Evolutionary conservation across 2,113 vertebrate genomes (phyloP).

Genomic region (Ageneiosus marmoratus): DNA sequence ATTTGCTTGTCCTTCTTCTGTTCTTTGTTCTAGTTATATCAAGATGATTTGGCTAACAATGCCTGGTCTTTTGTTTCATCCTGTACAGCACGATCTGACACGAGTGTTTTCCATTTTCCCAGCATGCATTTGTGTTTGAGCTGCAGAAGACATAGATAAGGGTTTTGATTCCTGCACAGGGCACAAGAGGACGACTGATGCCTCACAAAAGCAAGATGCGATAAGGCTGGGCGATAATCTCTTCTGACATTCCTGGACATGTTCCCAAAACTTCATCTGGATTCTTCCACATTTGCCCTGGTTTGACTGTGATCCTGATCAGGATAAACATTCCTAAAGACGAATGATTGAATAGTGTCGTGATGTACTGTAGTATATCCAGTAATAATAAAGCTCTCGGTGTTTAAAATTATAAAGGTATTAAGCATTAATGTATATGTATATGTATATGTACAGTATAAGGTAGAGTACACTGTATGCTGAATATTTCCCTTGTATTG

Average conservation of each 20-base stretch:
- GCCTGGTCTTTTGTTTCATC: slow-evolving; percentile 7
- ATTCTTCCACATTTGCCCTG: slow-evolving; percentile 34
- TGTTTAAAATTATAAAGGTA: too few species aligned
- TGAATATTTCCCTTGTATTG: too few species aligned
- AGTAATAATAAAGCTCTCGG: too few species aligned
- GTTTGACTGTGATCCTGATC: background rate
- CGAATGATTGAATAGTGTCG: too few species aligned
- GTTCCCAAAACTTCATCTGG: slow-evolving; percentile 37
- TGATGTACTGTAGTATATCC: too few species aligned
- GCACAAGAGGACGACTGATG: slow-evolving; percentile 65
- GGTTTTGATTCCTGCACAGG: slow-evolving; percentile 60
- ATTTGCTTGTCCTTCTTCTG: background rate
- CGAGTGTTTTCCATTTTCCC: slow-evolving; percentile 56
- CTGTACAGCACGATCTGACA: slow-evolving; percentile 56
- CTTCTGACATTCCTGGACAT: slow-evolving; percentile 45
- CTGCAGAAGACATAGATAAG: slow-evolving; percentile 62
- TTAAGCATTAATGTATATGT: too few species aligned
- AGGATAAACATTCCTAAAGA: background rate
- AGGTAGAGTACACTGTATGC: too few species aligned
- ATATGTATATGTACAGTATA: too few species aligned
- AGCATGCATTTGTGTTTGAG: slow-evolving; percentile 54
- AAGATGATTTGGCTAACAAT: background rate
- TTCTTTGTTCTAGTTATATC: background rate
- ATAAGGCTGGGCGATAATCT: slow-evolving; percentile 60
- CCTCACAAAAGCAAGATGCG: slow-evolving; percentile 60